These are phyloP conservation scores for Oncorhynchus clarkii DNA, from an alignment of 2,113 vertebrate species.

Conservation along the genomic window DNA sequence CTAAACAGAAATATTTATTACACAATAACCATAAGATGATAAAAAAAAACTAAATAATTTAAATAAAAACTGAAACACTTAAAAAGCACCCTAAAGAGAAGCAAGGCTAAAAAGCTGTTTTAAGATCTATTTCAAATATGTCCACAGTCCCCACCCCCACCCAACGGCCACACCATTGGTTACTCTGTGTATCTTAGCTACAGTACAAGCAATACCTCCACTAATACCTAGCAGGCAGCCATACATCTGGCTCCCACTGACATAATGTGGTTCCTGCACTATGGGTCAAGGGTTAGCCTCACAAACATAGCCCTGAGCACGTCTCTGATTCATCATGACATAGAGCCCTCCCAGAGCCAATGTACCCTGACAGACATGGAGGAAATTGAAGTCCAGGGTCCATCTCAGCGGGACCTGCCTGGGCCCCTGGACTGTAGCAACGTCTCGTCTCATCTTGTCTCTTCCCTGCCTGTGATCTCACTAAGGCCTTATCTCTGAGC, in stretches of 20 bases:
- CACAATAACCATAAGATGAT: no score
- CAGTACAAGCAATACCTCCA: background rate
- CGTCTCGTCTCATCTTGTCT: conserved; percentile 37
- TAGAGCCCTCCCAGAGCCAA: background rate
- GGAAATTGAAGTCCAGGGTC: conserved; percentile 32
- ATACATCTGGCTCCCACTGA: conserved; percentile 15
- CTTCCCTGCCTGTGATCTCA: conserved; percentile 36
- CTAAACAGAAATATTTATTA: no score
- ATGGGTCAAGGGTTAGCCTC: conserved; percentile 26
- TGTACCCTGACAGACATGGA: conserved; percentile 26
- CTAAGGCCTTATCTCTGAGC: conserved; percentile 57
- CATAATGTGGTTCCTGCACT: conserved; percentile 22
- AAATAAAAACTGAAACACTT: no score
- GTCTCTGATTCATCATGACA: background rate
- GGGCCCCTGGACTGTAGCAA: background rate
- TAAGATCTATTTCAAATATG: no score
- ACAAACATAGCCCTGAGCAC: conserved; percentile 3
- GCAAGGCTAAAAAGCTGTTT: no score
- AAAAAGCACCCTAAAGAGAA: no score
- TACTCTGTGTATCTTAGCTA: background rate
- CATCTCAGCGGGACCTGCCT: conserved; percentile 29
- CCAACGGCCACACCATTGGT: no score
- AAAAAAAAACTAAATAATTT: no score
- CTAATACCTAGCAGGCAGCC: conserved; percentile 19
- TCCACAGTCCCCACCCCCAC: no score